Evolutionary conservation across 2,888 invertebrate species (phyloP), one percentile per base, ranked within the genome.

Genomic region (Cancer borealis): DNA sequence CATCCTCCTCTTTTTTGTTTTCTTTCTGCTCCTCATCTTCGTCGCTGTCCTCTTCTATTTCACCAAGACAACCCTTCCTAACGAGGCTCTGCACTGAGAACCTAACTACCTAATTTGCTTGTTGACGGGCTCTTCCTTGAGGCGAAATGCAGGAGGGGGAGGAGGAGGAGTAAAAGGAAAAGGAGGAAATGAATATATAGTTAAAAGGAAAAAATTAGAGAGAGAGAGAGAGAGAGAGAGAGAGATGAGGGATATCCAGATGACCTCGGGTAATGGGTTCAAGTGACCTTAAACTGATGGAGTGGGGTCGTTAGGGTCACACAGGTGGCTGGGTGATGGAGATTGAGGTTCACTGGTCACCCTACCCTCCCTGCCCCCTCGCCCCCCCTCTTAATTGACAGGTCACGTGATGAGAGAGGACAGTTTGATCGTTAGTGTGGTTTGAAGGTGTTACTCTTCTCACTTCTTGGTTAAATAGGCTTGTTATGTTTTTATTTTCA

Each of bases 81-180:
- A 66, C 66, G 66, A 66, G 17, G 14, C n/a, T 66, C 66, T 4
- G n/a, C n/a, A n/a, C 66, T 66, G 66, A n/a, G 66, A 66, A 66
- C 66, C n/a, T 66, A 66, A 66, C 66, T n/a, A 66, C 66, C 66
- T 66, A 66, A 66, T 66, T 66, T 66, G 66, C 66, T 66, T 66
- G 66, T 14, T n/a, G 66, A 66, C 54, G n/a, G 6, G 66, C 6
- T 66, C n/a, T 66, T n/a, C 66, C 66, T n/a, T 66, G n/a, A 3
- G 66, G 66, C n/a, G 66, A 66, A n/a, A 66, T 66, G 88, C 6
- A 39, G 88, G 39, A 39, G 45, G 88, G 12, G 45, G 46, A 12
- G 12, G 39, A 12, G 14, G 39, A 12, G 12, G 39, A 12, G 14
- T 0, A 6, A 3, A 6, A 8, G n/a, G n/a, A n/a, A 3, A 6